A percentile compares a stretch with the other conserved stretches of the same genome.
Conservation (phyloP, 2,888 invertebrate species). For the Andrena minutula region DNA sequence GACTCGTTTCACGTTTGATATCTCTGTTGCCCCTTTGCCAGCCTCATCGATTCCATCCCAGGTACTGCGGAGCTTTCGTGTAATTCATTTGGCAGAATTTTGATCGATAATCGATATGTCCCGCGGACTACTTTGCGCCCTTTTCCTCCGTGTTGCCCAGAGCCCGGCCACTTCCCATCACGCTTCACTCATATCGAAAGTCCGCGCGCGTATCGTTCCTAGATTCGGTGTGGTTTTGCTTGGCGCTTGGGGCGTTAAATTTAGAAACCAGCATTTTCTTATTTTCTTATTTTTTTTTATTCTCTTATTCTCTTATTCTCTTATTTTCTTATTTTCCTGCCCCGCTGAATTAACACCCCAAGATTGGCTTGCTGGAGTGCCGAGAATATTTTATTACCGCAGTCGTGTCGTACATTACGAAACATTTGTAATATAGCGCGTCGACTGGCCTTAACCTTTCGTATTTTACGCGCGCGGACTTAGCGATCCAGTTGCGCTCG, state of each 20-base stretch:
- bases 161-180: no score
- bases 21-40: background rate
- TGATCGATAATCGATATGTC: conserved; percentile 46
- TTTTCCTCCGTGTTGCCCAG: background rate
- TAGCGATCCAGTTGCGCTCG: conserved; percentile 48
- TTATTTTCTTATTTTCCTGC: background rate
- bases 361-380: background rate
- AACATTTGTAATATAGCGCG: conserved; percentile 27
- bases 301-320: no score
- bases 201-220: background rate
- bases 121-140: background rate
- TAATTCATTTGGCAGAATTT: conserved; percentile 53
- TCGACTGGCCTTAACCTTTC: conserved; percentile 61
- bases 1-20: background rate
- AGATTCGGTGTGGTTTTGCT: background rate
- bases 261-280: background rate
- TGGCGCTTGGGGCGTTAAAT: no score
- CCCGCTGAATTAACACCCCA: background rate
- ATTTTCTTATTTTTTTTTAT: background rate
- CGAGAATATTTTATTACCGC: conserved; percentile 2
- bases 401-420: conserved; percentile 23
- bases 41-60: conserved; percentile 13
- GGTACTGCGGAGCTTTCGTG: background rate
- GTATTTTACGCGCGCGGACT: conserved; percentile 44
- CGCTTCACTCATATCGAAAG: background rate